phyloP scores from a whole-genome alignment of 2,113 vertebrate species.

The Muntiacus muntjak region DNA sequence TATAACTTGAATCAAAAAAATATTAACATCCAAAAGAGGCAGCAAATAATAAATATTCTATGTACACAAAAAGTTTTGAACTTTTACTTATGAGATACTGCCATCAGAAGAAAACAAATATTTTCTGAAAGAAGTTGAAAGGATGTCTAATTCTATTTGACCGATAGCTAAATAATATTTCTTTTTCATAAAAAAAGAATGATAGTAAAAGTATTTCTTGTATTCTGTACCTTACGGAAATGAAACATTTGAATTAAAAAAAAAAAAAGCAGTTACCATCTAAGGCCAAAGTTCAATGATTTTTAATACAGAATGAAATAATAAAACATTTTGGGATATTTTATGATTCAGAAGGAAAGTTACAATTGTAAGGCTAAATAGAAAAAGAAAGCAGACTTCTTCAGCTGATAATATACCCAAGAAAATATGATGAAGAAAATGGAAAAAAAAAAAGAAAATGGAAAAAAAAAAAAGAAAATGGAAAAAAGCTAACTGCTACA shows the following conservation, averaged over 20 bases:
- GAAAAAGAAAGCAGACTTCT: constrained; percentile 14
- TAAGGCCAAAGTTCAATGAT: background rate
- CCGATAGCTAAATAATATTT: background rate
- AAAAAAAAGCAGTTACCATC: constrained; percentile 10
- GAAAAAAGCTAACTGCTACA: background rate
- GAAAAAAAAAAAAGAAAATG: background rate
- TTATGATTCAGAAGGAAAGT: constrained; percentile 34
- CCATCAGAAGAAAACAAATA: constrained; percentile 9
- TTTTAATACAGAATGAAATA: constrained; percentile 21
- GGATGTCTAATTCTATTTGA: background rate
- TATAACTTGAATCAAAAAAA: background rate
- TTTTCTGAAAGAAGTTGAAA: background rate
- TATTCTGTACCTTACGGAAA: background rate
- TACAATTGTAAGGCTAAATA: background rate
- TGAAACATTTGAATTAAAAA: background rate
- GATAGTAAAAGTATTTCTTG: background rate
- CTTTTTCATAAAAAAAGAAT: constrained; percentile 12
- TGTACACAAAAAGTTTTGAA: background rate
- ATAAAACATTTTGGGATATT: background rate
- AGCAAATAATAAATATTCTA: background rate
- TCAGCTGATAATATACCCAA: background rate
- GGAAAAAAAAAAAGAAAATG: background rate
- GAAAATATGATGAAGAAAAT: background rate
- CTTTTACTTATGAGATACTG: background rate
- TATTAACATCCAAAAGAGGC: background rate